Evolutionary conservation across 2,888 invertebrate species (phyloP).

Genomic region (Diloba caeruleocephala): DNA sequence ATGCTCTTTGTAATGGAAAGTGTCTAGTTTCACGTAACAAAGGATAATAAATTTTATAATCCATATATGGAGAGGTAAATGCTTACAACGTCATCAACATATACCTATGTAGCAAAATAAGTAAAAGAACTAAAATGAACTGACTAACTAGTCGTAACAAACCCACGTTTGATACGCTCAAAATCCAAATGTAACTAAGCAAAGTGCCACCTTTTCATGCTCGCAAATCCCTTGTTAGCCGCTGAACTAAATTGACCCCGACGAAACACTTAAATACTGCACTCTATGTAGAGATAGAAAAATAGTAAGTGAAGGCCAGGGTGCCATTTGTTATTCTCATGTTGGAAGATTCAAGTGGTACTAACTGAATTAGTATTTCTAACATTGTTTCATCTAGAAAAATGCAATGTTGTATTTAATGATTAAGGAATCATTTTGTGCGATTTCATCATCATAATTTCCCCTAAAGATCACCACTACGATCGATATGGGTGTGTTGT

Average conservation of each 20-base stretch:
- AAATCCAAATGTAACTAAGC: slow-evolving; percentile 14
- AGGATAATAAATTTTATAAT: too few relatives aligned
- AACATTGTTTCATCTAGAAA: background rate
- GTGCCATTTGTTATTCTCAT: slow-evolving; percentile 8
- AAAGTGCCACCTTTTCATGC: slow-evolving; percentile 4
- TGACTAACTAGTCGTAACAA: background rate
- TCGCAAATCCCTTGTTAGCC: slow-evolving; percentile 50
- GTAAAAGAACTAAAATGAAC: background rate
- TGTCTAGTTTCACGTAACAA: too few relatives aligned
- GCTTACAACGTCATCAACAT: too few relatives aligned
- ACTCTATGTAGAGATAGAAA: slow-evolving; percentile 8
- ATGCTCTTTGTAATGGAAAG: too few relatives aligned
- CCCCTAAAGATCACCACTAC: too few relatives aligned
- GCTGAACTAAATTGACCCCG: slow-evolving; percentile 39
- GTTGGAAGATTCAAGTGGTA: background rate
- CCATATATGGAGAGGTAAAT: too few relatives aligned
- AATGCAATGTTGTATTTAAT: too few relatives aligned
- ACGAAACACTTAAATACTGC: slow-evolving; percentile 33
- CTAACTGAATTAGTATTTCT: background rate
- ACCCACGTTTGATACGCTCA: background rate
- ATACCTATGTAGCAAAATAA: too few relatives aligned
- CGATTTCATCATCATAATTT: too few relatives aligned
- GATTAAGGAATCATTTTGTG: too few relatives aligned
- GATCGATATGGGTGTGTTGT: too few relatives aligned
- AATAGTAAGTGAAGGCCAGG: background rate